A percentile compares a stretch with the other conserved stretches of the same genome.
Evolutionary conservation across 2,888 invertebrate genomes (phyloP).

Genomic region (Timema cristinae): DNA sequence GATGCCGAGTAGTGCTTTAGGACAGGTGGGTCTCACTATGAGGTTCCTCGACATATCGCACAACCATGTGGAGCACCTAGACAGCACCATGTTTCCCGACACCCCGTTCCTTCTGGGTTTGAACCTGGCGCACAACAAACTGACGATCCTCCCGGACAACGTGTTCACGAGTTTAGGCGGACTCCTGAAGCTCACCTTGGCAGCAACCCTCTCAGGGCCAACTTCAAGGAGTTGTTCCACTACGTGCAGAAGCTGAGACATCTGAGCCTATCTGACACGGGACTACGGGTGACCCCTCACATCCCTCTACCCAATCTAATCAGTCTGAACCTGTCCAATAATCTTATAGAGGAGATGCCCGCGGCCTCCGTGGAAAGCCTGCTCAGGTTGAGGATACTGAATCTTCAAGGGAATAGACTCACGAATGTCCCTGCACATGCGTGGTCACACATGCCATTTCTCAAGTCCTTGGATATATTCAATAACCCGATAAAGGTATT

Average conservation of each 20-base stretch:
- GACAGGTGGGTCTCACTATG: slow-evolving; percentile 74
- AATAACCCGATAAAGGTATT: slow-evolving; percentile 70
- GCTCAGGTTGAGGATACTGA: slow-evolving; percentile 63
- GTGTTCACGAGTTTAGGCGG: slow-evolving; percentile 79
- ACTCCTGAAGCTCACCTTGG: slow-evolving; percentile 73
- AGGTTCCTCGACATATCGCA: slow-evolving; percentile 72
- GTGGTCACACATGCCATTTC: slow-evolving; percentile 65
- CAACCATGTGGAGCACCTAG: slow-evolving; percentile 80
- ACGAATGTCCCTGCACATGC: slow-evolving; percentile 68
- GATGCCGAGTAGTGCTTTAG: slow-evolving; percentile 73
- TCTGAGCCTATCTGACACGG: slow-evolving; percentile 71
- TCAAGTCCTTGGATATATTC: slow-evolving; percentile 74
- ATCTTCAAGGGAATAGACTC: slow-evolving; percentile 73
- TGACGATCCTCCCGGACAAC: slow-evolving; percentile 82
- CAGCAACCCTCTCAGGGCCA: slow-evolving; percentile 74
- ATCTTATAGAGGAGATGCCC: slow-evolving; percentile 65
- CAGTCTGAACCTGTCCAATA: slow-evolving; percentile 73
- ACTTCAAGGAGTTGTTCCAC: slow-evolving; percentile 82
- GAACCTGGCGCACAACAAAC: slow-evolving; percentile 73
- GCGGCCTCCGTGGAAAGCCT: slow-evolving; percentile 60
- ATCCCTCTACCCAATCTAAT: slow-evolving; percentile 72
- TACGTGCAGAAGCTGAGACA: slow-evolving; percentile 77
- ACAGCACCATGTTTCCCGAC: slow-evolving; percentile 81
- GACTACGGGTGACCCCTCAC: slow-evolving; percentile 70
- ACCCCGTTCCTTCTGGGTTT: slow-evolving; percentile 73